Conservation (phyloP, 2,113 vertebrate genomes). For the Benitochromis conjunctus region DNA sequence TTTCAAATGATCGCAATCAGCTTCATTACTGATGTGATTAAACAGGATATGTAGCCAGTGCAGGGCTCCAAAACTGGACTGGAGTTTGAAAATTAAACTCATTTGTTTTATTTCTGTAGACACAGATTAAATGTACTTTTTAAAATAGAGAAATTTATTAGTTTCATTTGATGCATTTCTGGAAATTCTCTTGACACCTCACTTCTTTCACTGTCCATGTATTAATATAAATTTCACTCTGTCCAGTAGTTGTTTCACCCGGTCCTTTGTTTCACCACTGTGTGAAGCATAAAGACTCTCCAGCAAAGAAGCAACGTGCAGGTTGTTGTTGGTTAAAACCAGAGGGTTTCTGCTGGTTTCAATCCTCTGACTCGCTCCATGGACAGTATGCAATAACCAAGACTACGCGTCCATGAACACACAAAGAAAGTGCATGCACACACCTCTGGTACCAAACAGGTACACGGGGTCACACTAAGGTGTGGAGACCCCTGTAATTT, state of each 20-base stretch:
- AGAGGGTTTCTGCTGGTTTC: not conserved
- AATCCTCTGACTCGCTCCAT: not conserved
- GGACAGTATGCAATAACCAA: not conserved
- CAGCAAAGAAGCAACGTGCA: not conserved
- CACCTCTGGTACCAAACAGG: not conserved
- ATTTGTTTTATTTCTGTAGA: not conserved
- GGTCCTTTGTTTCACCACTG: not conserved
- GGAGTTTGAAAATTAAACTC: not conserved
- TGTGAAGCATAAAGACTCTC: not conserved
- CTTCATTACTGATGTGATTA: not conserved
- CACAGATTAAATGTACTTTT: not conserved
- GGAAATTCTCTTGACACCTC: not conserved
- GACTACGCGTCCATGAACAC: not conserved
- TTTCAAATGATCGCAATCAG: not conserved
- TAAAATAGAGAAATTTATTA: not conserved
- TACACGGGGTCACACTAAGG: not conserved
- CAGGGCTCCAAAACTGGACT: not conserved
- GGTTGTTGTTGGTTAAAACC: not conserved
- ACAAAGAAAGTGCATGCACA: not conserved
- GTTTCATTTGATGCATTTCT: not conserved
- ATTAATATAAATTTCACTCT: not conserved
- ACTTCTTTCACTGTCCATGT: not conserved
- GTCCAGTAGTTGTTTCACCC: not conserved
- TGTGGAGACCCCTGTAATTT: not conserved
- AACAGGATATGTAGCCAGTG: not conserved